Base-by-base conservation (phyloP, 2,888 invertebrate species). In the Callinectes sapidus region DNA sequence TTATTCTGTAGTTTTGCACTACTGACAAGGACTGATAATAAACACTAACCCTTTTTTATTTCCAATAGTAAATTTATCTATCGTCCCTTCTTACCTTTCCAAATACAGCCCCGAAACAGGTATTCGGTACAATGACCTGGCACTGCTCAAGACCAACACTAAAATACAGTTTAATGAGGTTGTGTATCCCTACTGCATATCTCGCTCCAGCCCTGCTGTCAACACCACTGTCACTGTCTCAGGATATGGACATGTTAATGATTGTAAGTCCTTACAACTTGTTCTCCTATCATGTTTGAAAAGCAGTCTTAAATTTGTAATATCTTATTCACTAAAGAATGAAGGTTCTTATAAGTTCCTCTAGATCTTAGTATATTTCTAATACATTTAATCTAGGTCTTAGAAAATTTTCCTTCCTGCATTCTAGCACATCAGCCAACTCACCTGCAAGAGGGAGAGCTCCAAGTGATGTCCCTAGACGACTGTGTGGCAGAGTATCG, bases 131-230 rank as follows among this genome's bases (percentile, higher is more conserved):
- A 89, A 85, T 54, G 92, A 92, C 85, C 10, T 92, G 35, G 92
- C 92, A 8, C 18, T 92, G 18, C 54, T 92, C n/a, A 28, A 85
- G 85, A 92, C 92, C 23, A 39, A 14, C 2, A 55, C 55, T n/a
- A 35, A 32, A 18, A 89, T 92, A 13, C 32, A 48, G 23, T 92
- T 92, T 39, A 92, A 92, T 39, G 85, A 92, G 42, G 61, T 85
- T 14, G 92, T 92, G 28, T 92, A 35, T 39, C 92, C 92, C 6
- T 85, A n/a, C 85, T 92, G 92, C 89, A 8, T 92, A 5, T 54
- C 92, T 42, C 35, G 10, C 55, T 35, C 18, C 54, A 48, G 89
- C n/a, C 92, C 92, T 10, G 35, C 92, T 2, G 3, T 54, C 35
- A 35, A 23, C 28, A 81, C 89, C 81, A 61, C 35, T 8, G 92